Evolutionary conservation across 2,797 vertebrate species (phyloP).

Genomic region (Nasua narica): DNA sequence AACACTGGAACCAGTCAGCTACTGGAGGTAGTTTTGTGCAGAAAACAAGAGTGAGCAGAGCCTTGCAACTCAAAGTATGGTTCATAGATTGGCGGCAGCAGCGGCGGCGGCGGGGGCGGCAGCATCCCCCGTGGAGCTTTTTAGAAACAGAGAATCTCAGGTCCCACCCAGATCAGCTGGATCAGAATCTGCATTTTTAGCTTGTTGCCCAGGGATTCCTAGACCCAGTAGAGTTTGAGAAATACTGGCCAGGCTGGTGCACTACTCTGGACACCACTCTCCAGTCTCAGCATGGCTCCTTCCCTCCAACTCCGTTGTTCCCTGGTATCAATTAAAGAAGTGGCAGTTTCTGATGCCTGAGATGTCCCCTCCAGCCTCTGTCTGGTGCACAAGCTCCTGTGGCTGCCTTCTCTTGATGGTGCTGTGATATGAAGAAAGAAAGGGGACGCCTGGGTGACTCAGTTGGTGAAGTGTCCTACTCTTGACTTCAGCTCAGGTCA

Average conservation of each 20-base stretch:
- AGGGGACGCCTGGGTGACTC: not conserved
- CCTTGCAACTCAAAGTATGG: not conserved
- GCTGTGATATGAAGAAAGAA: not conserved
- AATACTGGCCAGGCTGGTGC: not conserved
- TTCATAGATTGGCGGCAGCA: not conserved
- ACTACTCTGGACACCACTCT: fast-evolving
- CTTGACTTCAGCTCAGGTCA: not conserved
- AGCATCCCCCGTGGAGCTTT: not conserved
- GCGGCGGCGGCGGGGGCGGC: too few species aligned
- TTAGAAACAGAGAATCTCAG: not conserved
- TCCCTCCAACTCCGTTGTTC: not conserved
- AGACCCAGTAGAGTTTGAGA: not conserved
- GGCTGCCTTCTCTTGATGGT: not conserved
- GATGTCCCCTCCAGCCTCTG: not conserved
- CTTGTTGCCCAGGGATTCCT: not conserved
- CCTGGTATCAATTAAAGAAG: not conserved
- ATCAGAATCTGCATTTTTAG: not conserved
- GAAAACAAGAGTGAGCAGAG: not conserved
- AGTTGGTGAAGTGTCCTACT: not conserved
- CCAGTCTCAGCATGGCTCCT: not conserved
- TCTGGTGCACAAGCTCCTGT: not conserved
- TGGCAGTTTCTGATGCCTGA: not conserved
- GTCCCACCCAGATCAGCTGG: not conserved
- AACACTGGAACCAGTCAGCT: not conserved
- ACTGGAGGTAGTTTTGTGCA: not conserved